Evolutionary conservation across 2,888 invertebrate species (phyloP).

Genomic region (Eilema griseolum): DNA sequence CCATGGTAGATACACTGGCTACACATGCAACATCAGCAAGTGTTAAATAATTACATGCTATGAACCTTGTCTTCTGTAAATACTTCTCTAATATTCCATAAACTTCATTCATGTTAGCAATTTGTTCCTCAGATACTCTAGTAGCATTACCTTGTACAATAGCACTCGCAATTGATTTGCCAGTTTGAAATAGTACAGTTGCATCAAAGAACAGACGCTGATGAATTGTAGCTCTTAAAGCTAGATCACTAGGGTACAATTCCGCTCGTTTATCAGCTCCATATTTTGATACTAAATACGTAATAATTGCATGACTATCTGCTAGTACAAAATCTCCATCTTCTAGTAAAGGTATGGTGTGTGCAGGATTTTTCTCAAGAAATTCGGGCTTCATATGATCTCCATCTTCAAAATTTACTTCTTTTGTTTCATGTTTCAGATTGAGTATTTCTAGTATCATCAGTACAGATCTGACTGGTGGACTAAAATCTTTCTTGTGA

Average conservation of each 20-base stretch:
- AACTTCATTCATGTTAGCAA: slow-evolving; percentile 47
- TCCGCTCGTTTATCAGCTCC: slow-evolving; percentile 57
- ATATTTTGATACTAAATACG: slow-evolving; percentile 65
- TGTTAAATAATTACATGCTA: slow-evolving; percentile 58
- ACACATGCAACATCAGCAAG: slow-evolving; percentile 63
- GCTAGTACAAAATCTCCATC: slow-evolving; percentile 61
- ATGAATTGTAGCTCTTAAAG: slow-evolving; percentile 56
- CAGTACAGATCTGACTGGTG: slow-evolving; percentile 57
- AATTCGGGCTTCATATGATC: slow-evolving; percentile 36
- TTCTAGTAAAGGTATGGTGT: slow-evolving; percentile 62
- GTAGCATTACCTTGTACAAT: slow-evolving; percentile 36
- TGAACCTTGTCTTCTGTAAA: slow-evolving; percentile 52
- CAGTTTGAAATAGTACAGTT: slow-evolving; percentile 49
- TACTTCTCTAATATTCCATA: slow-evolving; percentile 62
- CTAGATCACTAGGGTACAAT: slow-evolving; percentile 60
- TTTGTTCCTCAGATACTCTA: slow-evolving; percentile 43
- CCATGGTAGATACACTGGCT: slow-evolving; percentile 54
- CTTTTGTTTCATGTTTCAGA: slow-evolving; percentile 50
- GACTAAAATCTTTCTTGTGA: slow-evolving; percentile 56
- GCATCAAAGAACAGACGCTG: slow-evolving; percentile 61
- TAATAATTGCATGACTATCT: slow-evolving; percentile 66
- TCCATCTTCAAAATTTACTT: slow-evolving; percentile 45
- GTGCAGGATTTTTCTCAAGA: slow-evolving; percentile 60
- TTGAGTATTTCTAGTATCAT: slow-evolving; percentile 59
- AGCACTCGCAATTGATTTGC: slow-evolving; percentile 28